Percentiles rank a stretch among this genome's conserved stretches.
Evolutionary conservation across 1,140 invertebrate species (phyloP).

Genomic region (Neuroterus valhalla): DNA sequence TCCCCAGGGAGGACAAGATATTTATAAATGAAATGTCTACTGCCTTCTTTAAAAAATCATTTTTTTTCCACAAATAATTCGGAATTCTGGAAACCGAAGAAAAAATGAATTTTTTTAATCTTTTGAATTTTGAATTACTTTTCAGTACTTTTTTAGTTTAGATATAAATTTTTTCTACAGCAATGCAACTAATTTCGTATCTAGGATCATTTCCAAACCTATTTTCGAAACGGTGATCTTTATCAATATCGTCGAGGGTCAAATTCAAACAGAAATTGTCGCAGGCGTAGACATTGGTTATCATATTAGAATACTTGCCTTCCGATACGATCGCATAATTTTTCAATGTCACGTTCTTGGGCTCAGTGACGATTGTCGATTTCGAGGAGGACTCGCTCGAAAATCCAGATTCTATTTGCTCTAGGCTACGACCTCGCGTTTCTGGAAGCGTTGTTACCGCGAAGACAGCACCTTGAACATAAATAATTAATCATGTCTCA

Average conservation of each 20-base stretch:
- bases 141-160: slow-evolving; percentile 6
- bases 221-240: slow-evolving; percentile 32
- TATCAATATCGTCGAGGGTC: slow-evolving; percentile 44
- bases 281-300: slow-evolving; percentile 55
- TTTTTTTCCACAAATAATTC: too few relatives aligned
- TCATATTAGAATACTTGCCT: slow-evolving; percentile 52
- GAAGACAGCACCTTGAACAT: slow-evolving; percentile 79
- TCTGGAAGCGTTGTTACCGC: slow-evolving; percentile 85
- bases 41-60: too few relatives aligned
- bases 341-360: slow-evolving; percentile 59
- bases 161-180: slow-evolving; percentile 46
- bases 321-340: slow-evolving; percentile 59
- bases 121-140: too few relatives aligned
- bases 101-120: too few relatives aligned
- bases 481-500: not conserved
- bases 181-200: slow-evolving; percentile 34
- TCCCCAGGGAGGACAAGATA: too few relatives aligned
- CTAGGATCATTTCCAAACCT: slow-evolving; percentile 20
- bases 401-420: slow-evolving; percentile 84
- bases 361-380: slow-evolving; percentile 39
- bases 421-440: slow-evolving; percentile 86
- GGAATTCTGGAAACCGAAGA: too few relatives aligned
- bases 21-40: too few relatives aligned
- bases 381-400: slow-evolving; percentile 53
- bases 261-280: slow-evolving; percentile 64